Evolutionary conservation across 2,113 vertebrate species (phyloP), one percentile per base, ranked within the genome.

Genomic region (Prochilodus magdalenae): DNA sequence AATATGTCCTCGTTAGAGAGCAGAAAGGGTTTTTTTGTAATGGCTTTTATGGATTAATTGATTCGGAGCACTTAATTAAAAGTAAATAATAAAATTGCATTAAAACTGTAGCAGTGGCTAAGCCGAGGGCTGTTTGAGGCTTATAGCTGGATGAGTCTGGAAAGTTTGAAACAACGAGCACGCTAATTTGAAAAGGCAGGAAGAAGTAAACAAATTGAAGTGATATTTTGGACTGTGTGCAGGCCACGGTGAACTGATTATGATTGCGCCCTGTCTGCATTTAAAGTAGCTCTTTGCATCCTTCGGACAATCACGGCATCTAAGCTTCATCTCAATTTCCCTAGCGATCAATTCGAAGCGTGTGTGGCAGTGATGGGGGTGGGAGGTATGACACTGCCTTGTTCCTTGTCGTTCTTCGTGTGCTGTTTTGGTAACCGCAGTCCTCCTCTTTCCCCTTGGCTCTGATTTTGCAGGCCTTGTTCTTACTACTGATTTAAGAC

Each of bases 41-140:
- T 80, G 36, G 36, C 33, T 80, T 84, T 85, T 60, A 70, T 81
- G 33, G 79, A 81, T 78, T 73, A 79, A 85, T 15, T 62, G 72
- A 85, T 75, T 82, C 63, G 65, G 33, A 57, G 79, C 73, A 63
- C 70, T 79, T 83, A 55, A 81, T 87, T 81, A 84, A 79, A 86
- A 84, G 79, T 70, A 82, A 82, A 80, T 74, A 79, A n/a, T n/a
- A n/a, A n/a, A 75, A 73, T 69, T 73, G 71, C 69, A 60, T 73
- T 30, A 44, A 72, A 77, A 24, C 74, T 33, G 63, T 73, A 65
- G 70, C 40, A 40, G 53, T 69, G 82, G 30, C 70, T 70, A n/a
- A 77, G 70, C 40, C 53, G 44, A 71, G 72, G 15, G 49, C 65
- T 67, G 26, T 69, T 69, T 67, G 16, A 57, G 69, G 30, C n/a